Evolutionary conservation across 2,113 vertebrate genomes (phyloP), one percentile per base, ranked within the genome.

Genomic region (Cisticola juncidis): DNA sequence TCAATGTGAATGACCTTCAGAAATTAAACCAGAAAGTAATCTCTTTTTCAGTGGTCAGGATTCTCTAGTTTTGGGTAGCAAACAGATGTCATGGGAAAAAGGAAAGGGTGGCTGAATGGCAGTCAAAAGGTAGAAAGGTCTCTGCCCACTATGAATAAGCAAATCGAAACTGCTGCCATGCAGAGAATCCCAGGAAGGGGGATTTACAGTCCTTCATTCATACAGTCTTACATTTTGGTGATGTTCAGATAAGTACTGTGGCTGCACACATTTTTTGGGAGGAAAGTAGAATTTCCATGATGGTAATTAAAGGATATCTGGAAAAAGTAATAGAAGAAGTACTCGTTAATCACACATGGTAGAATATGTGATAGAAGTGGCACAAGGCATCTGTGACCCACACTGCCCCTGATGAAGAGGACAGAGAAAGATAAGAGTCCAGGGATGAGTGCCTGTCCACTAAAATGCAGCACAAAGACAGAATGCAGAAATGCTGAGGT

Each of bases 351-450:
- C 28, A 26, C 21, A 35, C 19, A 2, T 13, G 23, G 35, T 35
- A 79, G 48, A 54, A n/a, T 51, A 33, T 5, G 3, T 72, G 20
- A 44, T 33, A 33, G 70, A 74, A 94, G 12, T 57, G 40, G 6
- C 31, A 35, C 19, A 40, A 82, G 42, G 45, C 0, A 0, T 60
- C 65, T 81, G 44, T 81, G 38, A 35, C 38, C 25, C 26, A 42
- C 6, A 0, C 57, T 83, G 47, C 86, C 31, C 28, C 26, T 0
- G 0, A 1, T 54, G 48, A 64, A 70, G 51, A 69, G 4, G 25
- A 31, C 31, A 58, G 44, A 21, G 16, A 74, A 62, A 44, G 25
- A 14, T 38, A 54, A 29, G 22, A 84, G 14, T 36, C 14, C 4
- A 2, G 8, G 40, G 6, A 1, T 73, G 15, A 61, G 11, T 78